Evolutionary conservation across 2,797 vertebrate species (phyloP), one percentile per base, ranked within the genome.

Genomic region (Myripristis jacobus): DNA sequence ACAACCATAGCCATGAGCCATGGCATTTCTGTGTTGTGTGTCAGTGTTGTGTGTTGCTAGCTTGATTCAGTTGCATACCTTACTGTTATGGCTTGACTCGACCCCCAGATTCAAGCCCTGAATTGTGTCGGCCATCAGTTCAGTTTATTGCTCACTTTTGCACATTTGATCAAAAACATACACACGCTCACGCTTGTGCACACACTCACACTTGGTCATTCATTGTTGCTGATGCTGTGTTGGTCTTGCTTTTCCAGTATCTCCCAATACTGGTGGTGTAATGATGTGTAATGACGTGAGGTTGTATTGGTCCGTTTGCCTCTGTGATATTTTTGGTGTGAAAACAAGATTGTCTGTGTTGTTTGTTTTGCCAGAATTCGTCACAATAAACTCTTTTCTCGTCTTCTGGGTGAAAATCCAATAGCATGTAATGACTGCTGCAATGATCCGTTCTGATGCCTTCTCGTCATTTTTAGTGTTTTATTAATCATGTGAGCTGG

Each of bases 401-500:
- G 50, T 85, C 63, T 75, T 77, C 47, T 69, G 55, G 81, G 36
- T 83, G 60, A 41, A 85, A 88, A 87, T 83, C 71, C 79, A 83
- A 76, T 79, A 75, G 77, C 61, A 66, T 50, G 63, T 83, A 88
- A 84, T 82, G 82, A 81, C 70, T 75, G 66, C 64, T 13, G 10
- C 80, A 83, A 87, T 51, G 81, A 90, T 89, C 75, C 85, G 68
- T 81, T 79, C 70, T 73, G 84, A 82, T 86, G 79, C 69, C 57
- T 81, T 82, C 87, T 82, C 73, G 79, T 83, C 57, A 57, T 76
- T 86, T 84, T 75, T 62, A 67, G 52, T 55, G 73, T 84, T 88
- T 88, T 82, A 78, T 83, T 78, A 82, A 79, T 80, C 64, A 50
- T 71, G 83, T 84, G 84, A 77, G 74, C 69, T 73, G 81, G 82